Evolutionary conservation across 2,797 vertebrate species (phyloP).

Genomic region (Paguma larvata): DNA sequence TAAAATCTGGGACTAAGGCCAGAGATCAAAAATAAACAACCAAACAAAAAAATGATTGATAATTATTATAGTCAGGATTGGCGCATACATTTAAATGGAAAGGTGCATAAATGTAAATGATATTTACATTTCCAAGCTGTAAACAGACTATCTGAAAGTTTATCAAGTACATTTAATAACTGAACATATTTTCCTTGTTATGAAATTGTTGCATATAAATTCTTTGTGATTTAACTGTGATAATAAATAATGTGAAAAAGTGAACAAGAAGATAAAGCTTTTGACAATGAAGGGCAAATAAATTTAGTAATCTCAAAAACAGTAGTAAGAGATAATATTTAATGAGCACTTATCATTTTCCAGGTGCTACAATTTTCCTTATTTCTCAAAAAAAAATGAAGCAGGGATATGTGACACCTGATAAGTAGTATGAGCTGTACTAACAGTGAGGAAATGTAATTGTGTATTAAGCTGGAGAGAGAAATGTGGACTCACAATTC

Average conservation of each 20-base stretch:
- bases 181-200: background rate
- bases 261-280: background rate
- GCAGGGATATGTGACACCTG: background rate
- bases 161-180: background rate
- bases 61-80: slow-evolving; percentile 56
- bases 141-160: background rate
- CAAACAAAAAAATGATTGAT: background rate
- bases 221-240: background rate
- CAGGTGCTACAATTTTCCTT: background rate
- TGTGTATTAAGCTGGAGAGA: background rate
- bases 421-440: background rate
- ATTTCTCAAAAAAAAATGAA: background rate
- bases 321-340: background rate
- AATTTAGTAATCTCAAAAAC: background rate
- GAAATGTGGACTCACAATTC: background rate
- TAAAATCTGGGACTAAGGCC: slow-evolving; percentile 40
- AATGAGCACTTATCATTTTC: background rate
- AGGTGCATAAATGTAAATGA: background rate
- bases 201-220: background rate
- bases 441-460: background rate
- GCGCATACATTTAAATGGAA: background rate
- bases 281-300: background rate
- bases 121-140: background rate
- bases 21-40: background rate
- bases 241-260: background rate